Base-by-base conservation (phyloP, 2,797 vertebrate genomes). In the Spinus pinus region DNA sequence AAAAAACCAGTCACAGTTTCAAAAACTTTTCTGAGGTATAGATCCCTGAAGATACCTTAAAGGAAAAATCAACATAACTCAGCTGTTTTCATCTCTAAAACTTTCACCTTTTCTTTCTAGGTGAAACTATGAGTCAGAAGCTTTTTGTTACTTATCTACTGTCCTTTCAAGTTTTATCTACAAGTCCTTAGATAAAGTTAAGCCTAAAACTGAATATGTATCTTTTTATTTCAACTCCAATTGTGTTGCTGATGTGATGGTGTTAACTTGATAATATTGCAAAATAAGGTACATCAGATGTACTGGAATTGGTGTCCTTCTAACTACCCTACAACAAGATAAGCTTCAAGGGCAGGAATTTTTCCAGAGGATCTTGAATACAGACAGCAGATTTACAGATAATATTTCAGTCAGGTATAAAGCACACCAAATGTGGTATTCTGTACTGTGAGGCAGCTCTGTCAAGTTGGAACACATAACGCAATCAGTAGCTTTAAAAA, bases 301-400 rank as follows among this genome's bases (percentile, higher is more conserved):
- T 61, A 84, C 85, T 94, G 88, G 46, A 60, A 96, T 92, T 42
- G 74, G 61, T 79, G 91, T 96, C 94, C 93, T 93, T 96, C 94
- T 96, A 96, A 95, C 94, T 97, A 83, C 72, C 89, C 94, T 96
- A 65, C 90, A 94, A 90, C 57, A 94, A 97, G 95, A 95, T 85
- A 97, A 97, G 61, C 86, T 90, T 95, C 94, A 93, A 92, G 90
- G 88, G 69, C 86, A 96, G 81, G 86, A 93, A 64, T 93, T 93
- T 81, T 94, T 96, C 90, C 86, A 54, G 60, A 94, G 53, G 4
- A 51, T 94, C 73, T 79, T 93, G 51, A 95, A 96, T 83, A 75
- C 42, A 93, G 79, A 56, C 72, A 93, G 79, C 74, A 96, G 88
- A 96, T 94, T 79, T 11, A 70, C 41, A 88, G 81, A 73, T 86